phyloP scores from a whole-genome alignment of 2,888 invertebrate genomes.

The Thera britannica region DNA sequence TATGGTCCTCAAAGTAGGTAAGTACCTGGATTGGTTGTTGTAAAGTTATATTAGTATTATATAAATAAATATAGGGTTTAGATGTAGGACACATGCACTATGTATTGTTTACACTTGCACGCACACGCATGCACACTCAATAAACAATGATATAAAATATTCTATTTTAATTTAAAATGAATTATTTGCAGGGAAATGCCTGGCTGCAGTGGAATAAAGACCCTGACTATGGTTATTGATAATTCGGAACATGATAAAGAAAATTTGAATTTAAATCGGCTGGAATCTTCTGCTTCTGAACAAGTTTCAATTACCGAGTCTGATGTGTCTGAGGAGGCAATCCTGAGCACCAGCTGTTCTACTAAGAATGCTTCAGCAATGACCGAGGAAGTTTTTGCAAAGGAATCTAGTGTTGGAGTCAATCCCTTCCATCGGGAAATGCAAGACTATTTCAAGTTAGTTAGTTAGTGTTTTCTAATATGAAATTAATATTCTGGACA shows the following conservation, averaged over 20 bases:
- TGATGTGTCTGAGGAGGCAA: constrained; percentile 49
- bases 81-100: too few species aligned
- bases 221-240: constrained; percentile 43
- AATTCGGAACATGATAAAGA: constrained; percentile 41
- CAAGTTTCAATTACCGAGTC: constrained; percentile 56
- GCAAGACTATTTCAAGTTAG: constrained; percentile 67
- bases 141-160: neutral
- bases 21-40: too few species aligned
- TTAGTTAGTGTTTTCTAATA: constrained; percentile 49
- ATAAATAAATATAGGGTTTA: too few species aligned
- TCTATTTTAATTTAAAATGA: constrained; percentile 15
- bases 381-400: constrained; percentile 31
- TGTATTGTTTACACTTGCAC: too few species aligned
- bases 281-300: constrained; percentile 59
- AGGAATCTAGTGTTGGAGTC: constrained; percentile 24
- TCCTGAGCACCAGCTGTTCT: constrained; percentile 33
- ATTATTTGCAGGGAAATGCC: constrained; percentile 54
- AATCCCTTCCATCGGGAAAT: constrained; percentile 62
- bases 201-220: constrained; percentile 52
- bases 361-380: constrained; percentile 46
- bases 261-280: constrained; percentile 37
- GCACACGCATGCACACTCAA: too few species aligned
- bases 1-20: too few species aligned
- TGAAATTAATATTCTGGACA: too few species aligned
- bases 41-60: too few species aligned